Base-by-base conservation (phyloP, 2,113 vertebrate species). In the Onychostruthus taczanowskii region DNA sequence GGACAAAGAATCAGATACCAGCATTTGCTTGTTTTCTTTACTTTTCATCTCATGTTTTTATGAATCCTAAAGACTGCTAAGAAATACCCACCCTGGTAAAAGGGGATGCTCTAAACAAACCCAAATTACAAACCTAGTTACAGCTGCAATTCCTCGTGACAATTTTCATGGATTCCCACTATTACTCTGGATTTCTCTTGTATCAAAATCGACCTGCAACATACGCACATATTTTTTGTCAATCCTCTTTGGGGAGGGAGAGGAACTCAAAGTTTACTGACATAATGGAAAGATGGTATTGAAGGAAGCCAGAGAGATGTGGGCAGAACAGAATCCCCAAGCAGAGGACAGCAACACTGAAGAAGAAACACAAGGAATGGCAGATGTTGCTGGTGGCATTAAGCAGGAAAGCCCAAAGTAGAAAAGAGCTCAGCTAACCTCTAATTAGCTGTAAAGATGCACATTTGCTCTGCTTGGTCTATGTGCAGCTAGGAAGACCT, bases 331-430 rank as follows among this genome's bases (percentile, higher is more conserved):
- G 16, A 63, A 63, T 16, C 37, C 28, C 52, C 44, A 81, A 53
- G 50, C n/a, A 78, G 24, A 69, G 18, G 15, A 23, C 33, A 77
- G 56, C 7, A 39, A 58, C 0, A 2, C 0, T 63, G 22, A 26
- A 70, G 23, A 68, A 56, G 17, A 61, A 68, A 69, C 19, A 68
- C 56, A 75, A 20, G 28, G n/a, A 87, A 79, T 0, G 5, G 26
- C 53, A 44, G 58, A 50, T 47, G 10, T 20, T 79, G 35, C 27
- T 2, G 0, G 22, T 50, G 4, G 0, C 16, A 19, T 30, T 31
- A 61, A 55, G 31, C 5, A 7, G 47, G 30, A 35, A 87, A 84
- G 44, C 17, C 26, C 28, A 39, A 63, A 16, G 35, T 1, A 59
- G 56, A 62, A 59, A 63, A 69, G 43, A 72, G 44, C 23, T 64